Conservation (phyloP, 2,797 vertebrate species). For the Chiloscyllium punctatum region DNA sequence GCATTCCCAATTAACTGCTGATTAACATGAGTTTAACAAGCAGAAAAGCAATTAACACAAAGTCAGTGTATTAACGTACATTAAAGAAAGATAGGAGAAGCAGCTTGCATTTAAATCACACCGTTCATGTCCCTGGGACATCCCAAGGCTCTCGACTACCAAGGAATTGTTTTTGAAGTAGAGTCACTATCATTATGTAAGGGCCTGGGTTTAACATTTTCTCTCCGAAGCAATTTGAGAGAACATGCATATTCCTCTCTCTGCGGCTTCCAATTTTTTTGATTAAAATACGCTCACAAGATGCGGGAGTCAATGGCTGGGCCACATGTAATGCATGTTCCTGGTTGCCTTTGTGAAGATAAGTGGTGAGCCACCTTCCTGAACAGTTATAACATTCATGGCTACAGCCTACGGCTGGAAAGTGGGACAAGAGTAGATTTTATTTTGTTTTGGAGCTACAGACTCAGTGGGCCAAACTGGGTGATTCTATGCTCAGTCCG, state of each 20-base stretch:
- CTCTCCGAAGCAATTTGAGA: not conserved
- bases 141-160: not conserved
- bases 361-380: too few relatives aligned
- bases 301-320: too few relatives aligned
- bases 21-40: constrained; percentile 33
- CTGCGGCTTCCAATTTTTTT: not conserved
- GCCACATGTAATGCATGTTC: too few relatives aligned
- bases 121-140: not conserved
- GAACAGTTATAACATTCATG: too few relatives aligned
- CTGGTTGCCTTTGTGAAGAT: too few relatives aligned
- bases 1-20: constrained; percentile 32
- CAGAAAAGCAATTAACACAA: constrained; percentile 25
- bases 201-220: not conserved
- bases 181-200: not conserved
- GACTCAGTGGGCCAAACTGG: too few relatives aligned
- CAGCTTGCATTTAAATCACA: not conserved
- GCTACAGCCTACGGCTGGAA: too few relatives aligned
- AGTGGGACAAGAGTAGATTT: too few relatives aligned
- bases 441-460: too few relatives aligned
- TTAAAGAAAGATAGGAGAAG: not conserved
- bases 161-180: not conserved
- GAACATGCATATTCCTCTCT: not conserved
- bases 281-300: too few relatives aligned
- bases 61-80: constrained; percentile 12
- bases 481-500: too few relatives aligned